Base-by-base conservation (phyloP, 1,140 invertebrate genomes). In the Aporrectodea caliginosa region DNA sequence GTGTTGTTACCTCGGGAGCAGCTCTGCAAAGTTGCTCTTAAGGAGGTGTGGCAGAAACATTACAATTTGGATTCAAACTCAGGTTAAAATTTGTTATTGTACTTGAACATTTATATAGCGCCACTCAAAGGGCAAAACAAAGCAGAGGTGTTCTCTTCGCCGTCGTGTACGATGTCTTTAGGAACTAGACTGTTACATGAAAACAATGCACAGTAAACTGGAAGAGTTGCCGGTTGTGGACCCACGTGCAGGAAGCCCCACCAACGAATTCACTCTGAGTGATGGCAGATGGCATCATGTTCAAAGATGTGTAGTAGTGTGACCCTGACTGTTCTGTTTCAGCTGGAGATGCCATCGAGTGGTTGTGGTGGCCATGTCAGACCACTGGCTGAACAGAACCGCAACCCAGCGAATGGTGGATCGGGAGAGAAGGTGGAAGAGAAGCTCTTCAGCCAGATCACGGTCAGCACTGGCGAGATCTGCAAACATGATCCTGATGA, bases 401-500 rank as follows among this genome's bases (percentile, higher is more conserved):
- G n/a, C 6, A 29, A 72, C 70, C 70, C n/a, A 6, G n/a, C 70
- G 27, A 68, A 16, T 16, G 27, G 27, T 27, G 27, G 27, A 68
- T 68, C 14, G 58, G 14, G 14, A 68, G 27, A 16, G 14, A 29
- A 14, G 2, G n/a, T 29, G 2, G 31, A 29, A 72, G 31, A 72
- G n/a, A 27, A 72, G 31, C 27, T 32, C 6, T 72, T 32, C 70
- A 72, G 31, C 31, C 70, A 72, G 27, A 14, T 72, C 2, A 72
- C 70, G 2, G 31, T 29, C 70, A 35, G 75, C 16, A 35, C 75
- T 12, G 35, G 75, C 14, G 75, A 76, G 35, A 58, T 76, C 33
- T 27, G 29, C 12, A 35, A 27, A 31, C 33, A 43, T n/a, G 35
- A 76, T 12, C 75, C 75, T 1, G 75, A 76, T 6, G 35, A 29